Evolutionary conservation across 2,888 invertebrate species (phyloP), one percentile per base, ranked within the genome.

Genomic region (Schizotus pectinicornis): DNA sequence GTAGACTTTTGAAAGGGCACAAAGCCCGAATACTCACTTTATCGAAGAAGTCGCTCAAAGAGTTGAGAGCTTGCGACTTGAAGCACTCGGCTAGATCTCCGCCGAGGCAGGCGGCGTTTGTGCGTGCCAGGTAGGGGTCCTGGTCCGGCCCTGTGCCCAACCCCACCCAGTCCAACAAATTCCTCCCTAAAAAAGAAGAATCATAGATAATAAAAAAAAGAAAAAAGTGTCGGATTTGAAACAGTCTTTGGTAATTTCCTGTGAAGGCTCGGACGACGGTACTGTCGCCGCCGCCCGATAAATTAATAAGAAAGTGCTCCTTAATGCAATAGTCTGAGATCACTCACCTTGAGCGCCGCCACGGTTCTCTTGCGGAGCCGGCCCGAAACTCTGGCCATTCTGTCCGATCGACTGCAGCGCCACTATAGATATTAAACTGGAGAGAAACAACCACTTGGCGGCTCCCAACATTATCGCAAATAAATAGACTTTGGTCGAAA

Each of bases 21-120:
- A 22, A 22, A 22, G n/a, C n/a, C n/a, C n/a, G n/a, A n/a, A 11
- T 22, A 73, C 68, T 70, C 63, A 79, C 86, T 68, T 88, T 86
- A 71, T 86, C 85, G 73, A 93, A 92, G 77, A 93, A 91, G 51
- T 91, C 91, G 48, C 90, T 88, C 55, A 93, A 87, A 0, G 89
- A 88, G 52, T 84, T 82, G 46, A 93, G 77, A 0, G 92, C 92
- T 64, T 89, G 88, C 0, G 91, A 92, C 73, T 93, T 92, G 75
- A 93, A 92, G 74, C 92, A 93, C 74, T 92, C 92, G 0, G 91
- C 89, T n/a, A 93, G 80, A 75, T 93, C 92, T 3, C 92, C 92
- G 60, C 84, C 86, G 53, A 92, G 79, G 68, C 92, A 93, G 62
- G 87, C 89, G 62, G 87, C 83, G 52, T 92, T 92, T 0, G 88